A percentile compares a stretch with the other conserved stretches of the same genome.
These are phyloP conservation scores for Ips nitidus DNA, from an alignment of 1,140 invertebrate genomes.

Conservation along the genomic window DNA sequence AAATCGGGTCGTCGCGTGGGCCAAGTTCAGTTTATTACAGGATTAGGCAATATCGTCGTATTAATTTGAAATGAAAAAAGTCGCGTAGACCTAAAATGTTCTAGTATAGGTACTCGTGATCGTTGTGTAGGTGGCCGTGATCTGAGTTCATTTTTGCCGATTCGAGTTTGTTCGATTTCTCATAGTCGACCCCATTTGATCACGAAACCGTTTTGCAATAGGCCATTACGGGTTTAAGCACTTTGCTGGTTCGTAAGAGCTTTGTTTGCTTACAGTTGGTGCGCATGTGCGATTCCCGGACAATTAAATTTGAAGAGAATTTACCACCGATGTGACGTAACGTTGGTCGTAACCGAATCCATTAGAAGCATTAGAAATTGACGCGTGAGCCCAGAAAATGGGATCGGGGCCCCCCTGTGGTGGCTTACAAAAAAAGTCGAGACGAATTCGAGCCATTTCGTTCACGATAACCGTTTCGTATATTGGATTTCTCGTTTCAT, in stretches of 20 bases:
- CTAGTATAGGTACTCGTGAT: constrained; percentile 21
- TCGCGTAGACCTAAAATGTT: constrained; percentile 13
- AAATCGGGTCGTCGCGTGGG: neutral
- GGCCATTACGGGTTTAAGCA: constrained; percentile 30
- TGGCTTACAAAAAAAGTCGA: constrained; percentile 7
- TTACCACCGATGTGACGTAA: too few relatives aligned
- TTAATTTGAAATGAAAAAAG: constrained; percentile 13
- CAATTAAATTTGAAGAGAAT: too few relatives aligned
- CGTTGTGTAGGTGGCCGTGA: constrained; percentile 42
- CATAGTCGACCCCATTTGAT: constrained; percentile 40
- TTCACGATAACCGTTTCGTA: constrained; percentile 12
- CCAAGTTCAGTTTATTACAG: constrained; percentile 10
- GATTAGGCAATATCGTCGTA: constrained; percentile 11
- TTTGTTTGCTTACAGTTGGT: constrained; percentile 21
- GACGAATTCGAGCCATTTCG: constrained; percentile 17
- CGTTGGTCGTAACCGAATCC: neutral
- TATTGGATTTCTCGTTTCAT: constrained; percentile 14
- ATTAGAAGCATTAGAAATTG: constrained; percentile 1
- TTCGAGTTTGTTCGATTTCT: constrained; percentile 43
- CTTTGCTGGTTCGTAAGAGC: constrained; percentile 25
- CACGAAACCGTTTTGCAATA: constrained; percentile 40
- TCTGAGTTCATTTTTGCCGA: constrained; percentile 37
- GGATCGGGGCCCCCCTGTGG: constrained; percentile 19
- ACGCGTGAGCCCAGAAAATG: constrained; percentile 20
- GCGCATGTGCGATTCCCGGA: neutral